Base-by-base conservation (phyloP, 2,113 vertebrate species). In the Ailuropoda melanoleuca region DNA sequence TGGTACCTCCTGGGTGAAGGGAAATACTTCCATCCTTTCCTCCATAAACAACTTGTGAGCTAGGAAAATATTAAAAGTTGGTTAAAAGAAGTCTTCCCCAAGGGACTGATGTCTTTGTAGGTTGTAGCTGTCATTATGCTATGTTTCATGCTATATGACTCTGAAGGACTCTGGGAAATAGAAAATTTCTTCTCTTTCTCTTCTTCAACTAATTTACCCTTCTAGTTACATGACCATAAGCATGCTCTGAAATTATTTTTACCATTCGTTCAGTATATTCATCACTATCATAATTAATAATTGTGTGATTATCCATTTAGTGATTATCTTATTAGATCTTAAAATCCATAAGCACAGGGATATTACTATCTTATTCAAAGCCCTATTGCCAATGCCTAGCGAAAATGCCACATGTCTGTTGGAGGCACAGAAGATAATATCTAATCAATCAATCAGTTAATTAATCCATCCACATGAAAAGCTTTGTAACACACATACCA, bases 31-130 rank as follows among this genome's bases (percentile, higher is more conserved):
- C 3, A 39, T 70, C 37, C 96, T 7, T 46, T 93, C 34, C 62
- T 77, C 4, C 50, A 88, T 82, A 96, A 94, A 85, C 34, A 85
- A 88, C 62, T 81, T 13, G 46, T 88, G 31, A 88, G 87, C 62
- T 90, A 78, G 29, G 18, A 85, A 93, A 94, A 68, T 75, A 94
- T 70, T 68, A 72, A 72, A 90, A 92, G 43, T n/a, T 72, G 29
- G 18, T 86, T 37, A 83, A 53, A 11, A 90, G 74, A 70, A 88
- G 11, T 82, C 10, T 96, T 96, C 0, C 23, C 48, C 37, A 3
- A 46, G 80, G 77, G 75, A 80, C 56, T 72, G 34, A 81, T 75
- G 39, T 55, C 7, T 0, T 15, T 50, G 1, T 75, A 48, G 4
- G 0, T 15, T 55, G 1, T 75, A 55, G 6, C 53, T 91, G 48